A percentile compares a stretch with the other conserved stretches of the same genome.
Conservation (phyloP, 2,888 invertebrate genomes). For the Deilephila elpenor region DNA sequence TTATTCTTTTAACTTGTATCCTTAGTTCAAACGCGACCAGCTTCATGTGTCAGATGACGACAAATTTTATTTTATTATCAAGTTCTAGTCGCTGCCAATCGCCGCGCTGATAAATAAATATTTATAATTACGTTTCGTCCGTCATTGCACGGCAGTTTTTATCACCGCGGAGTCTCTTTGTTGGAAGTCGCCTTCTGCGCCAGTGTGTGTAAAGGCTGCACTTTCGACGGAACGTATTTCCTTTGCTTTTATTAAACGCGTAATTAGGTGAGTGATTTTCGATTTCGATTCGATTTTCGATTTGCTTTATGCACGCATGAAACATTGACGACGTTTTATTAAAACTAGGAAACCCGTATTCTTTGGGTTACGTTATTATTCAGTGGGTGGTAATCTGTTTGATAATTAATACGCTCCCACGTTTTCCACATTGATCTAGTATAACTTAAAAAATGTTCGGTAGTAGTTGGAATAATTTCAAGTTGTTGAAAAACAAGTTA, state of each 20-base stretch:
- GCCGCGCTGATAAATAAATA: conserved; percentile 57
- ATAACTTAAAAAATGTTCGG: neutral
- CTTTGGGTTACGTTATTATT: neutral
- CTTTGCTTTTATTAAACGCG: conserved; percentile 32
- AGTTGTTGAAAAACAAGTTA: no score
- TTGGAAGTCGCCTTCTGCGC: conserved; percentile 80
- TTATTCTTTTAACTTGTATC: conserved; percentile 46
- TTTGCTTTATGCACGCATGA: neutral
- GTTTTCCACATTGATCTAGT: neutral
- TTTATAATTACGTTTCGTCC: conserved; percentile 50
- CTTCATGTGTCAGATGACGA: conserved; percentile 61
- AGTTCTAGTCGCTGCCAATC: conserved; percentile 56
- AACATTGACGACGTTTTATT: neutral
- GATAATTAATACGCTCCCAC: neutral
- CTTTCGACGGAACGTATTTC: conserved; percentile 63
- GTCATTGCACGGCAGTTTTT: conserved; percentile 53
- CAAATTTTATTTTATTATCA: conserved; percentile 54
- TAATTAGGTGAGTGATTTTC: conserved; percentile 56
- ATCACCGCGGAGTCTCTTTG: conserved; percentile 63
- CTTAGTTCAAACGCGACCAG: conserved; percentile 49
- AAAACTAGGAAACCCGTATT: neutral
- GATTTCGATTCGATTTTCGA: conserved; percentile 15
- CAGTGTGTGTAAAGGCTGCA: conserved; percentile 83
- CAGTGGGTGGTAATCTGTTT: neutral
- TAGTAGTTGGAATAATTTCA: no score